Evolutionary conservation across 2,113 vertebrate genomes (phyloP).

Genomic region (Phaethornis superciliosus): DNA sequence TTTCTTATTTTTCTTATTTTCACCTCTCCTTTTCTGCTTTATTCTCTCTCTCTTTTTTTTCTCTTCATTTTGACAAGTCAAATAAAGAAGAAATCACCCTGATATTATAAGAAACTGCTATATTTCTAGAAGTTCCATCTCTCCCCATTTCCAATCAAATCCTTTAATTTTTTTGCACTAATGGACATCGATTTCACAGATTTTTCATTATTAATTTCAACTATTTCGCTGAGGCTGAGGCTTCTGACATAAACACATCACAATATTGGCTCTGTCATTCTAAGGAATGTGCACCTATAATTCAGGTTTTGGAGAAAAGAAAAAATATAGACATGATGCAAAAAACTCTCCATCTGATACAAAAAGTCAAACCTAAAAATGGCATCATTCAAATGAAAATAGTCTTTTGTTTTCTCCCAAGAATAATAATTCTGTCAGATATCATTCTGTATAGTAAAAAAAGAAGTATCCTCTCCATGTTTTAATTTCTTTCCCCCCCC

Average conservation of each 20-base stretch:
- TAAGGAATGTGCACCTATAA: not conserved
- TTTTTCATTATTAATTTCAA: not conserved
- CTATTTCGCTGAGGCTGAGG: not conserved
- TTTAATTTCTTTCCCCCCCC: fast-evolving
- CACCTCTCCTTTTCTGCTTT: not conserved
- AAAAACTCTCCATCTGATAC: not conserved
- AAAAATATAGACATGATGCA: not conserved
- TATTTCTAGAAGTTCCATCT: not conserved
- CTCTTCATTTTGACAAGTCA: not conserved
- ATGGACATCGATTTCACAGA: not conserved
- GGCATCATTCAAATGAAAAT: not conserved
- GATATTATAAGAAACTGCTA: not conserved
- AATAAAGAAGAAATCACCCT: not conserved
- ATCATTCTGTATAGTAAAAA: not conserved
- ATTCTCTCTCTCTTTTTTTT: not conserved
- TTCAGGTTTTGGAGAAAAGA: not conserved
- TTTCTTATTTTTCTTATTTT: not conserved
- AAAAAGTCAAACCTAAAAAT: not conserved
- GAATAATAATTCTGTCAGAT: not conserved
- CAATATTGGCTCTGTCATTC: not conserved
- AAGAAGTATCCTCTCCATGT: not conserved
- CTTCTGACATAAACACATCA: not conserved
- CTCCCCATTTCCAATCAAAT: not conserved
- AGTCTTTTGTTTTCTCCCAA: not conserved
- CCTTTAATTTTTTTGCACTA: not conserved